Evolutionary conservation across 2,888 invertebrate species (phyloP), one percentile per base, ranked within the genome.

Genomic region (Sympetrum striolatum): DNA sequence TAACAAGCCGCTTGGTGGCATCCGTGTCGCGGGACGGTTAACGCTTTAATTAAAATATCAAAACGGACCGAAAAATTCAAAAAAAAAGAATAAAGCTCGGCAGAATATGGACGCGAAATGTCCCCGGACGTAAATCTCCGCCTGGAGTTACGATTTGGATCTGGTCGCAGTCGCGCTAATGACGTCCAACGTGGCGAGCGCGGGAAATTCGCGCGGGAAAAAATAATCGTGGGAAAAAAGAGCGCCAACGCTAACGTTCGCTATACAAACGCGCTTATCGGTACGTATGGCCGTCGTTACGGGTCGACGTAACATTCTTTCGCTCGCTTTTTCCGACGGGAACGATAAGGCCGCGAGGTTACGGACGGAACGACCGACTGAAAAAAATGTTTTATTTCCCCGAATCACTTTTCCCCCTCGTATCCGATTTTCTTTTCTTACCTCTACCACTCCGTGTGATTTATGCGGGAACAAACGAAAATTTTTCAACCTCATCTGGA

Each of bases 21-120:
- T 15, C 37, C 60, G 60, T n/a, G 60, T 86, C 60, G 37, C 35
- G 60, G 58, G 64, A n/a, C 86, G 60, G 86, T 86, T 86, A 86
- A 60, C 86, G 86, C 60, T 60, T 86, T 86, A 86, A 86, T 86
- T 86, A 86, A 86, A 86, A 86, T 60, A 60, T 60, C 60, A 86
- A 86, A 86, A 60, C 35, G 35, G 60, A n/a, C 37, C 18, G 22
- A 37, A 86, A 86, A 12, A 60, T 81, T n/a, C 37, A 4, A 8
- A 18, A 53, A 22, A 82, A 53, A 5, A 64, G 60, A 18, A 37
- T 31, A 25, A 3, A 3, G 31, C 31, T 0, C 5, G 53, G 5
- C 1, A 53, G 18, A 53, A 18, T 53, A 53, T 53, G 53, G 53
- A 53, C 53, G 53, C 18, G 53, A 18, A 53, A 53, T 44, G 6